phyloP scores from a whole-genome alignment of 2,797 vertebrate genomes.

The Cryptoprocta ferox region DNA sequence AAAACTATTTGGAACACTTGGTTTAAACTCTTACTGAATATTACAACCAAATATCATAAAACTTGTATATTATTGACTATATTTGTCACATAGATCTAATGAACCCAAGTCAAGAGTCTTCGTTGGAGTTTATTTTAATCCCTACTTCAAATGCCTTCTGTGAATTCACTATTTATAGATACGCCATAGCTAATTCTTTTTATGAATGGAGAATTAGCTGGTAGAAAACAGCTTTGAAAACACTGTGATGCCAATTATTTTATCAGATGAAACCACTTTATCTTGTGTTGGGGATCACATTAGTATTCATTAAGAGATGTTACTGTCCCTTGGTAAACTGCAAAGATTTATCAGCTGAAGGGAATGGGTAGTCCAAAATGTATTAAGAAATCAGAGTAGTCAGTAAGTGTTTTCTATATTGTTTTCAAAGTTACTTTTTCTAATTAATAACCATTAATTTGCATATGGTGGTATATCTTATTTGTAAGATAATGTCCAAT shows the following conservation, averaged over 20 bases:
- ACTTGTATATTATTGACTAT: neutral
- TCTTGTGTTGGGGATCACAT: conserved; percentile 2
- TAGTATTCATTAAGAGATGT: conserved; percentile 28
- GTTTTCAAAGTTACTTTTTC: conserved; percentile 26
- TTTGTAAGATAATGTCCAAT: conserved; percentile 17
- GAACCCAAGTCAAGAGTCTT: neutral
- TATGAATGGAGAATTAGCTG: neutral
- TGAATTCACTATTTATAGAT: neutral
- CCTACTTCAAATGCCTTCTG: neutral
- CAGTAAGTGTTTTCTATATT: neutral
- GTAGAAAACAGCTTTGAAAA: neutral
- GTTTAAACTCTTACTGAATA: neutral
- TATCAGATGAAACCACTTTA: conserved; percentile 55
- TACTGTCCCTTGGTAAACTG: neutral
- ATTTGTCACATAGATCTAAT: neutral
- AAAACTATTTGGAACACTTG: neutral
- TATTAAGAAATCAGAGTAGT: conserved; percentile 4
- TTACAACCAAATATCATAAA: neutral
- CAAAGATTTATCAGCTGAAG: conserved; percentile 37
- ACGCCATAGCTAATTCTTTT: neutral
- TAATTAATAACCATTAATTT: conserved; percentile 22
- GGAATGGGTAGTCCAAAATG: neutral
- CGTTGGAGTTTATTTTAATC: neutral
- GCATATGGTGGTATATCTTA: neutral
- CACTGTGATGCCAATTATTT: neutral